These are phyloP conservation scores for Paramisgurnus dabryanus DNA, from an alignment of 2,113 vertebrate genomes.

Conservation along the genomic window DNA sequence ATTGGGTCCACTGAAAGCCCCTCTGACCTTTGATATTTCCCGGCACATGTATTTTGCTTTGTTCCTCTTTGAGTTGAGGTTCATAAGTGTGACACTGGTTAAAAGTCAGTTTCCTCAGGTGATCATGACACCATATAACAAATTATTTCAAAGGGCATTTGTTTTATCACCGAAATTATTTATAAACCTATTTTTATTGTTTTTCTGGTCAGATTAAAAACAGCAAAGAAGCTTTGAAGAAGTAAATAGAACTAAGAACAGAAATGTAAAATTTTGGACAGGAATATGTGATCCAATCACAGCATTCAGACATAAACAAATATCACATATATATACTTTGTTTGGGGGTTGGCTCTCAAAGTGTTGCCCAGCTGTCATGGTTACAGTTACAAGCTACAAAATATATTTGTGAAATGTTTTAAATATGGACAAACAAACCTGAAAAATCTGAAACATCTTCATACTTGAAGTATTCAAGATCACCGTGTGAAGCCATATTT, in stretches of 20 bases:
- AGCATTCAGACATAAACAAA: constrained; percentile 70
- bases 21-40: not conserved
- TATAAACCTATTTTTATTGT: constrained; percentile 7
- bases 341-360: constrained; percentile 79
- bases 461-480: constrained; percentile 19
- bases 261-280: constrained; percentile 48
- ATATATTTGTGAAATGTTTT: constrained; percentile 91
- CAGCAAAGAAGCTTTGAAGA: constrained; percentile 1
- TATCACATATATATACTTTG: constrained; percentile 88
- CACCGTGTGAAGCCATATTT: not conserved
- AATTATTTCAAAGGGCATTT: not conserved
- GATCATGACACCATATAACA: not conserved
- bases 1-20: not conserved
- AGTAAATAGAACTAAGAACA: constrained; percentile 12
- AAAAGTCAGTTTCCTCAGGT: not conserved
- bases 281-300: constrained; percentile 68
- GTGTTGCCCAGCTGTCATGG: constrained; percentile 92
- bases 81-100: not conserved
- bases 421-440: constrained; percentile 63
- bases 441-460: not conserved
- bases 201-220: constrained; percentile 29
- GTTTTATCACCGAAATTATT: constrained; percentile 9
- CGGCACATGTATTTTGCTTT: not conserved
- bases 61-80: not conserved
- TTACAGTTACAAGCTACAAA: constrained; percentile 86